Base-by-base conservation (phyloP, 2,888 invertebrate species). In the Napeogenes inachia region DNA sequence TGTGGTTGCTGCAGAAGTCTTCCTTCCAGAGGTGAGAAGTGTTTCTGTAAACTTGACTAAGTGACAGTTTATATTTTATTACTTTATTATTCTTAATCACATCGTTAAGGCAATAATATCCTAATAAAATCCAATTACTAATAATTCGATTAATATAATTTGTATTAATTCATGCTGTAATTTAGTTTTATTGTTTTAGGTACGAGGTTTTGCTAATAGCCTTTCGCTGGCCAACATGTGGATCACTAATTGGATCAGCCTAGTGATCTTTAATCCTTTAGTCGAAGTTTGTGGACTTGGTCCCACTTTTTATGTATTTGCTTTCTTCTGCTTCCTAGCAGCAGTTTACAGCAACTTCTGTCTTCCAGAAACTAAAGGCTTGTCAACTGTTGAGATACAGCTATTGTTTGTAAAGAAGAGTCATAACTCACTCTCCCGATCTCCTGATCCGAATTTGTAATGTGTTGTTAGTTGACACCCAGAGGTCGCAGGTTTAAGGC, bases 311-410 rank as follows among this genome's bases (percentile, higher is more conserved):
- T 86, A 83, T 67, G 73, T 80, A 0, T 91, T 89, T 68, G 75
- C 88, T 0, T 62, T 71, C 0, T 74, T 84, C 6, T 87, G 89
- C 61, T 77, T 86, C 58, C 30, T 79, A 0, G 81, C 85, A 0
- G 80, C 85, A 0, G 4, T 77, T 0, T 91, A 85, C 69, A 80
- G 85, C 38, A 72, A 82, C 1, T 73, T 81, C 38, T 82, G 72
- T 54, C 69, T 91, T 2, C 91, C 91, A 0, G 92, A 92, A 69
- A 91, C 91, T 0, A 91, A 89, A 63, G 90, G 90, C 0, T 68
- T 88, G 8, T 78, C 87, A 0, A 78, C 80, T 4, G 84, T 89
- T 62, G 82, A 76, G 0, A 86, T 89, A n/a, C 87, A 87, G 59
- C 54, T 71, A 13, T 62, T 81, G 54, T 85, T 84, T 66, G 62